Evolutionary conservation across 1,140 invertebrate species (phyloP), one percentile per base, ranked within the genome.

Genomic region (Bombus sibiricus): DNA sequence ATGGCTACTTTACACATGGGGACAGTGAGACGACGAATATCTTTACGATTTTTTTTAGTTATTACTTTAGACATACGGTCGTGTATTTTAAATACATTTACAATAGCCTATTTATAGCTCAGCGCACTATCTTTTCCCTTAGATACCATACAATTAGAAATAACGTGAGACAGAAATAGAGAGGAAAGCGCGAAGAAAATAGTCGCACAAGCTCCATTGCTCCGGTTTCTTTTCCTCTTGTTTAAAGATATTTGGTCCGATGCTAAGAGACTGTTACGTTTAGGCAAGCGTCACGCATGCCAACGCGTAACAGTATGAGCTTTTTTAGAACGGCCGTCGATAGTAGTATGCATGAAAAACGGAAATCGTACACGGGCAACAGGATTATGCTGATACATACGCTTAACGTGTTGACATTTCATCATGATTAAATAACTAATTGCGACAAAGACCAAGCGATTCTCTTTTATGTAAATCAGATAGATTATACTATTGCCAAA

Each of bases 231-330:
- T 32, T 72, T 69, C 57, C 18, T 71, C 28, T 41, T 57, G 59
- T 53, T 59, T 59, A 53, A 64, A 72, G 75, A 53, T 80, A 89
- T 79, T 88, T 89, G 88, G 88, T 89, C 86, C 86, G 86, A 85
- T 72, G 81, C 37, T 71, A 66, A 76, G 76, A 84, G 75, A 88
- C 59, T 87, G 69, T 88, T 77, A 84, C 57, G 66, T 71, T 68
- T 83, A 88, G 43, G 66, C 59, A 83, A 62, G 69, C 57, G 47
- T 83, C 41, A 59, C 34, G 69, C 25, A 39, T 41, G 37, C 28
- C 25, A n/a, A 73, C 8, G 28, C 15, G 47, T 32, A 80, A 76
- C 13, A 39, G 72, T 22, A 43, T 37, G 53, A 34, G 41, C n/a
- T 85, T 53, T 76, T 72, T 34, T 81, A 32, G 72, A 73, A 81